Evolutionary conservation across 2,888 invertebrate species (phyloP), one percentile per base, ranked within the genome.

Genomic region (Teinopalpus imperialis): DNA sequence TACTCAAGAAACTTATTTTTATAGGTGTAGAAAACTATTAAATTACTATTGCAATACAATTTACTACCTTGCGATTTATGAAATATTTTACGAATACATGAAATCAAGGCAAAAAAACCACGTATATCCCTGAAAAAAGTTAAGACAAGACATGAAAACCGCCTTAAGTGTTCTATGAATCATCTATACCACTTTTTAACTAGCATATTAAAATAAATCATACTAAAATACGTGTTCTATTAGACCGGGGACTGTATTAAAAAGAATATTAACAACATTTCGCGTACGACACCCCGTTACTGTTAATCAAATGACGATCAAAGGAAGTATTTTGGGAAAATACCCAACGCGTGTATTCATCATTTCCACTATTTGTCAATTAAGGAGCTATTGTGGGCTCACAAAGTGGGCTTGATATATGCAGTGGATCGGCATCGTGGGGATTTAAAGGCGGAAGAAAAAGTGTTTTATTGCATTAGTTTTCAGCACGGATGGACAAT

Each of bases 301-400:
- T 70, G 82, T 88, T 87, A 80, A 87, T 88, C 88, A 85, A 78
- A 65, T 49, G 61, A 67, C 70, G 86, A 88, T 88, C 88, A 88
- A 88, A 88, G 87, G 67, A 63, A 63, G 59, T 86, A 86, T 86
- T 87, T 88, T 70, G 54, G 77, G 83, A 83, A 71, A 75, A 75
- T 82, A 77, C 78, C 72, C 78, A 71, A 67, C 74, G 71, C 66
- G 62, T 71, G 77, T 81, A 88, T 88, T 82, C 79, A 87, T 88
- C 87, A 87, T 86, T 82, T 79, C 76, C 69, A 82, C 86, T 86
- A 88, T 88, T 88, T 88, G 87, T 88, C 87, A 87, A 88, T 88
- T 88, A 88, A 78, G 73, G 77, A 58, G 68, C 83, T 83, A 86
- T 86, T 83, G 82, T 81, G 74, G 76, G 80, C 69, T 63, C 74